Evolutionary conservation across 2,888 invertebrate species (phyloP), one percentile per base, ranked within the genome.

Genomic region (Pseudanteris insignis): DNA sequence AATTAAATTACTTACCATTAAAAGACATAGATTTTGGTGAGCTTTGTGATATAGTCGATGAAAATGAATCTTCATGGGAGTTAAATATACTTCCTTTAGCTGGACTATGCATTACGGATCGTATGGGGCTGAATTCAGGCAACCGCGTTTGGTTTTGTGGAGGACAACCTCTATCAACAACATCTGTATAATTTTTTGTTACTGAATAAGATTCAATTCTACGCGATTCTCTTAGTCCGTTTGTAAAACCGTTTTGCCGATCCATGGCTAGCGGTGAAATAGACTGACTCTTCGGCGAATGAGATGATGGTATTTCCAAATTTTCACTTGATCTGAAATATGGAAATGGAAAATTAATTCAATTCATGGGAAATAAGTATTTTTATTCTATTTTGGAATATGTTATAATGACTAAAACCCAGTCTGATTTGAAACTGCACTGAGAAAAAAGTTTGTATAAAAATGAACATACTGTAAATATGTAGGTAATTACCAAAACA

Each of bases 251-350:
- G 59, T 80, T 79, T 37, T 77, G 77, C 61, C 75, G 73, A 43
- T 80, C 79, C 80, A 80, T 80, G 28, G 79, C 78, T 47, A 79
- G 50, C 2, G 79, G 79, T 3, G 79, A 79, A 61, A 79, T 79
- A 28, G 78, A 78, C 48, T 78, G 76, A 51, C 76, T 79, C 62
- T 79, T 78, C 2, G 73, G 65, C 6, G 75, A 73, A 57, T 71
- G 67, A 12, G 61, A 55, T 8, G 69, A 47, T 29, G 73, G 73
- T 36, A 76, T 68, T 50, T 63, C 73, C 28, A 77, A 67, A 64
- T 72, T 74, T 63, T 79, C 79, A 70, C 69, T 77, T 3, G 79
- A 77, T 62, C 79, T 79, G 63, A 13, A 50, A 34, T 13, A 38
- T 24, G 6, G 6, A 3, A 18, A 18, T 18, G 18, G 18, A 18